Base-by-base conservation (phyloP, 2,797 vertebrate species). In the Siniperca scherzeri region DNA sequence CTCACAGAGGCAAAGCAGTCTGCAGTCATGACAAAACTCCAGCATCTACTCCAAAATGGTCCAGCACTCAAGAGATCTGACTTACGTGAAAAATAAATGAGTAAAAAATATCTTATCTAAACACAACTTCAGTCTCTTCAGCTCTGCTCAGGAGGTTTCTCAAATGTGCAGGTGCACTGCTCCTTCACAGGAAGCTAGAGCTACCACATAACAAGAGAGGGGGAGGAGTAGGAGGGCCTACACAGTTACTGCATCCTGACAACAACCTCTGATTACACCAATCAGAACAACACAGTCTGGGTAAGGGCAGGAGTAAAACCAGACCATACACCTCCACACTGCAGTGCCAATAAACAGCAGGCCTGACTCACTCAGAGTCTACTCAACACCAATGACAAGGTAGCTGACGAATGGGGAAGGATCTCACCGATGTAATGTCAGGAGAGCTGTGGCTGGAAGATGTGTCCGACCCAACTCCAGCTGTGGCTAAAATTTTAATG, bases 151-250 rank as follows among this genome's bases (percentile, higher is more conserved):
- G 81, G 69, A 64, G 78, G 61, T 70, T 70, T 91, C 70, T 77
- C 21, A 60, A 74, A 82, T 87, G 44, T 91, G 92, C 92, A 94
- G 92, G 92, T 94, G 91, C 89, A 79, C 65, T 46, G 78, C 84
- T 88, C 56, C 82, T 90, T 92, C 86, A 91, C 93, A 95, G 94
- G 94, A 95, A 96, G 90, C 77, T 72, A 80, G 57, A 85, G 80
- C 82, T 71, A 87, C 90, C 89, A 93, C 92, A 94, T 83, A 84
- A 88, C 77, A 82, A 85, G 85, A 66, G 79, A 66, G 62, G 62
- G 70, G 77, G 85, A 64, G 61, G 60, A 75, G 77, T 71, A 75
- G 68, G 77, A 81, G 84, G 82, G 77, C 61, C 67, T 77, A 88
- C 53, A 80, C 81, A 84, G 74, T 68, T 83, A 85, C 92, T 92